phyloP scores from a whole-genome alignment of 1,140 invertebrate species.

The Acromyrmex heyeri region DNA sequence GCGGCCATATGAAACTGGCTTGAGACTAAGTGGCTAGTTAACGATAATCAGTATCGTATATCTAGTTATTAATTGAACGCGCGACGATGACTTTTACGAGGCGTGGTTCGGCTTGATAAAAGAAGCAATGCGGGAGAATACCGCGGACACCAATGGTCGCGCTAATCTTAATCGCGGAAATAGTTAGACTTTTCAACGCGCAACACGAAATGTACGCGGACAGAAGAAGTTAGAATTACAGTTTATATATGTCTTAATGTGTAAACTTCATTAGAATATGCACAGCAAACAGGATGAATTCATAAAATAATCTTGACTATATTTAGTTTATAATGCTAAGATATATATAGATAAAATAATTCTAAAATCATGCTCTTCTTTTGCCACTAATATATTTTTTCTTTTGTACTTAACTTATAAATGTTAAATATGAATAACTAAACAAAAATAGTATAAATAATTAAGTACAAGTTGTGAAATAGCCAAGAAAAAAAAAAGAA shows the following conservation, averaged over 20 bases:
- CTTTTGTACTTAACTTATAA: neutral
- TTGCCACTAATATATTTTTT: neutral
- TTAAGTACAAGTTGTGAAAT: neutral
- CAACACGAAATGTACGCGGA: neutral
- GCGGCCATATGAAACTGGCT: conserved; percentile 1
- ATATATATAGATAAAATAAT: neutral
- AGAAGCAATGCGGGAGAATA: conserved; percentile 41
- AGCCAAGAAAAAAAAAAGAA: neutral
- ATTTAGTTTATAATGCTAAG: neutral
- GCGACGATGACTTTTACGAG: conserved; percentile 26
- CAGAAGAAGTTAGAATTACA: conserved; percentile 25
- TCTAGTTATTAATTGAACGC: conserved; percentile 51
- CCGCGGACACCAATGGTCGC: neutral
- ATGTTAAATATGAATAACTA: neutral
- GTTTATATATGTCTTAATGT: neutral
- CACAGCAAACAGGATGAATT: neutral
- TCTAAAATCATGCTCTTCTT: neutral
- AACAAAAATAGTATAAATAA: neutral
- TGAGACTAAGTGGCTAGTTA: conserved; percentile 32
- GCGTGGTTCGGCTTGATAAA: conserved; percentile 23
- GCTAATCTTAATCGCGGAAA: conserved; percentile 47
- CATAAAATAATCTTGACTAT: conserved; percentile 22
- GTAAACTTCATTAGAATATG: conserved; percentile 11
- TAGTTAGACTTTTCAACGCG: conserved; percentile 20
- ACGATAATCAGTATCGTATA: conserved; percentile 44